These are phyloP conservation scores for Lagocephalus sceleratus DNA, from an alignment of 2,797 vertebrate species.

Conservation along the genomic window DNA sequence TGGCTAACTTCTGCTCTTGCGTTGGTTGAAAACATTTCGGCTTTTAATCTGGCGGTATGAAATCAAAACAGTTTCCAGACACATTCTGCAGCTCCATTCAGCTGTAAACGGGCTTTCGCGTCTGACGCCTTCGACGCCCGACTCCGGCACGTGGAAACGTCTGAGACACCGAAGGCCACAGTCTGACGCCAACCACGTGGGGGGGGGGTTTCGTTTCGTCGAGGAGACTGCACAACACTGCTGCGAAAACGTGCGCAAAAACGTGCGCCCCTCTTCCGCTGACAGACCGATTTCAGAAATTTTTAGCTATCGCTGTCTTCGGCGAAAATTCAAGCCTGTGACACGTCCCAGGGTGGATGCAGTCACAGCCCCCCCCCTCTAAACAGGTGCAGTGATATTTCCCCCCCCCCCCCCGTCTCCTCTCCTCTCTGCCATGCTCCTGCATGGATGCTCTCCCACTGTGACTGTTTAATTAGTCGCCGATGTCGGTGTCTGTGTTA, in stretches of 20 bases:
- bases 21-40: no score
- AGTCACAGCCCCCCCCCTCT: slow-evolving; percentile 67
- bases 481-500: slow-evolving; percentile 60
- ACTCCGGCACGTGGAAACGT: no score
- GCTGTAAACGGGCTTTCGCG: no score
- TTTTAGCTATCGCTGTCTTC: slow-evolving; percentile 50
- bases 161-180: no score
- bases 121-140: no score
- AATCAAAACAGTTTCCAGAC: no score
- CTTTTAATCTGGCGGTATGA: no score
- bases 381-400: slow-evolving; percentile 68
- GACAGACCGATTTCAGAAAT: slow-evolving; percentile 52
- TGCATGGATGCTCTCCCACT: slow-evolving; percentile 62
- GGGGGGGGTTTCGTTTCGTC: slow-evolving; percentile 28
- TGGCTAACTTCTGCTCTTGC: no score
- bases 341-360: slow-evolving; percentile 58
- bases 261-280: slow-evolving; percentile 47
- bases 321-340: slow-evolving; percentile 68
- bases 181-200: neutral
- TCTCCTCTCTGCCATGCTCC: slow-evolving; percentile 42
- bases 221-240: slow-evolving; percentile 30
- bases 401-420: neutral
- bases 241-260: slow-evolving; percentile 45
- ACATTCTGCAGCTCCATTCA: no score
- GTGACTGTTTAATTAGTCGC: slow-evolving; percentile 77